Evolutionary conservation across 1,140 invertebrate genomes (phyloP), one percentile per base, ranked within the genome.

Genomic region (Hestina assimilis): DNA sequence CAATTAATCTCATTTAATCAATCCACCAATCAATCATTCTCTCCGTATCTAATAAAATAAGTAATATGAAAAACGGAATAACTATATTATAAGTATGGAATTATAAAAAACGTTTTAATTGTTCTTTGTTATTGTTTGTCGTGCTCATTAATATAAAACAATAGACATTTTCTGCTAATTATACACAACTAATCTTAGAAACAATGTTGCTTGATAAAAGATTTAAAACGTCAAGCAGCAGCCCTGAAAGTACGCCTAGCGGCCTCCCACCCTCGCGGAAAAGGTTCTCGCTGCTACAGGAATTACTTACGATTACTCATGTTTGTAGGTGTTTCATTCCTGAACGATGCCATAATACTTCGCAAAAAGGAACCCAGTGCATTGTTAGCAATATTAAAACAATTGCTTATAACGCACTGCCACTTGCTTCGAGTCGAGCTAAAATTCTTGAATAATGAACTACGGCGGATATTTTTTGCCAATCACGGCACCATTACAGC

Each of bases 241-340:
- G 38, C 60, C 60, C 60, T 63, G 31, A 35, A 15, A 35, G 19
- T 7, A 21, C 52, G 29, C 42, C 55, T 48, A 26, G 45, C 41
- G 48, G 41, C 29, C 46, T 29, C 46, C 55, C 45, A 58, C 51
- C 45, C 29, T 42, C 51, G 19, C 45, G 45, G 40, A 47, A 51
- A 61, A 61, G 51, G 45, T 45, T 63, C 56, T 46, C 50, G 58
- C 58, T 31, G 20, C 40, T 52, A 55, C 55, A 55, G 62, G 66
- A 59, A 61, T 68, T 61, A 64, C 58, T 64, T 56, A 51, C 66
- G 66, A 67, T 64, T 68, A 64, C 58, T 56, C 66, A 59, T 58
- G 62, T 59, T 62, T 48, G 57, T 60, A 63, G 51, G 62, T 62
- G 66, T 69, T 65, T 69, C 59, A 52, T 60, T 54, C 58, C 59